Conservation (phyloP, 2,113 vertebrate genomes). For the Xerus inauris region DNA sequence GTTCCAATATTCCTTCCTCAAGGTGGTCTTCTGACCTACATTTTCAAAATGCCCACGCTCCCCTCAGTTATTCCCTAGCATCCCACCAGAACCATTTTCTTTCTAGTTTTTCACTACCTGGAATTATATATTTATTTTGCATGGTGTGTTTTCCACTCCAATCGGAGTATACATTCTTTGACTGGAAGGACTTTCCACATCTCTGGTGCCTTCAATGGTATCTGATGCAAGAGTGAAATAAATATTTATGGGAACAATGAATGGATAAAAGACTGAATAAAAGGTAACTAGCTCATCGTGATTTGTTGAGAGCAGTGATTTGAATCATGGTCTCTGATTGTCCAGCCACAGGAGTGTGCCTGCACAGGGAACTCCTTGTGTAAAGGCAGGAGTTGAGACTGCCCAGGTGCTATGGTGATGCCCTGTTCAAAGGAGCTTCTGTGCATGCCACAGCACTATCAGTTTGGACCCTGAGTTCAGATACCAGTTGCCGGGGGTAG, state of each 20-base stretch:
- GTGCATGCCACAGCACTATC: no score
- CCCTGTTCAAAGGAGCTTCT: no score
- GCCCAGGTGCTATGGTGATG: no score
- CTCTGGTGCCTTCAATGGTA: neutral
- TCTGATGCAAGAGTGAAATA: neutral
- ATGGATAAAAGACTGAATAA: neutral
- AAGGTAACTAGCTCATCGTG: neutral
- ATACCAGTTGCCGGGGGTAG: no score
- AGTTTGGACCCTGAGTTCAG: no score
- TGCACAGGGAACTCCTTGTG: no score
- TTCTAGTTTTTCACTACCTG: neutral
- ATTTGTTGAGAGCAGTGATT: no score
- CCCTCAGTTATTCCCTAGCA: neutral
- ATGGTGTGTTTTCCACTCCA: neutral
- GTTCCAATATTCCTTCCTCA: neutral
- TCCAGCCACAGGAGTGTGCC: no score
- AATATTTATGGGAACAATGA: neutral
- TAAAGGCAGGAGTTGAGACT: no score
- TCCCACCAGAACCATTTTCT: neutral
- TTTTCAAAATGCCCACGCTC: neutral
- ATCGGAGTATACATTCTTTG: neutral
- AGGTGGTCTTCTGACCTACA: neutral
- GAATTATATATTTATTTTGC: neutral
- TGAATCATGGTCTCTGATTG: no score
- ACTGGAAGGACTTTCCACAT: neutral